Evolutionary conservation across 2,888 invertebrate genomes (phyloP).

Genomic region (Catocala nupta): DNA sequence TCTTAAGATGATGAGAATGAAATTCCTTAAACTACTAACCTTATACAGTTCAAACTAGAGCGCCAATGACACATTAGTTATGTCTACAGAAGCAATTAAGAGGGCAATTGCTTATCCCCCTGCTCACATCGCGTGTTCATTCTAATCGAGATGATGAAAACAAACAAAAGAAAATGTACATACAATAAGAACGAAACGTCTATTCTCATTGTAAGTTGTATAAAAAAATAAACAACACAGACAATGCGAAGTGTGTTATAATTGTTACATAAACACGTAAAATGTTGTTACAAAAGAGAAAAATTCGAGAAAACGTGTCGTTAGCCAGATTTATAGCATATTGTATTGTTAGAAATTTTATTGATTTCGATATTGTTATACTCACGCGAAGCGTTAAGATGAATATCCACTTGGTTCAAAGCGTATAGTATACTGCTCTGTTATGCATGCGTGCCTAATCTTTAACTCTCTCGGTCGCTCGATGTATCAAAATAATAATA

Average conservation of each 20-base stretch:
- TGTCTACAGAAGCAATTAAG: conserved; percentile 26
- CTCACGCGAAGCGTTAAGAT: too few relatives aligned
- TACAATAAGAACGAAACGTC: neutral
- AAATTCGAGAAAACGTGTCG: neutral
- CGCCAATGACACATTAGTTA: neutral
- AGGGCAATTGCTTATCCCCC: conserved; percentile 1
- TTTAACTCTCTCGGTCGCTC: too few relatives aligned
- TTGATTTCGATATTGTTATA: too few relatives aligned
- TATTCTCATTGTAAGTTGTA: conserved; percentile 16
- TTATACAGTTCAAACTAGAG: neutral
- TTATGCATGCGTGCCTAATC: too few relatives aligned
- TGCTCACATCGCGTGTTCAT: conserved; percentile 17
- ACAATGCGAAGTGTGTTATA: conserved; percentile 26
- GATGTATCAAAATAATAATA: too few relatives aligned
- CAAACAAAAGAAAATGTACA: conserved; percentile 19
- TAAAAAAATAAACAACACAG: neutral
- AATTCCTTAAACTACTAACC: too few relatives aligned
- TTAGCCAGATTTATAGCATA: neutral
- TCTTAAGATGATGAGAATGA: too few relatives aligned
- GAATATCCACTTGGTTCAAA: too few relatives aligned
- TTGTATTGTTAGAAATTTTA: too few relatives aligned
- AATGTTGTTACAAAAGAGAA: conserved; percentile 5
- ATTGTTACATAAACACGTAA: conserved; percentile 29
- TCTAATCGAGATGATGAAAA: conserved; percentile 13
- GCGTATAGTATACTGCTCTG: too few relatives aligned